Base-by-base conservation (phyloP, 2,888 invertebrate genomes). In the Nipponacmea schrenckii region DNA sequence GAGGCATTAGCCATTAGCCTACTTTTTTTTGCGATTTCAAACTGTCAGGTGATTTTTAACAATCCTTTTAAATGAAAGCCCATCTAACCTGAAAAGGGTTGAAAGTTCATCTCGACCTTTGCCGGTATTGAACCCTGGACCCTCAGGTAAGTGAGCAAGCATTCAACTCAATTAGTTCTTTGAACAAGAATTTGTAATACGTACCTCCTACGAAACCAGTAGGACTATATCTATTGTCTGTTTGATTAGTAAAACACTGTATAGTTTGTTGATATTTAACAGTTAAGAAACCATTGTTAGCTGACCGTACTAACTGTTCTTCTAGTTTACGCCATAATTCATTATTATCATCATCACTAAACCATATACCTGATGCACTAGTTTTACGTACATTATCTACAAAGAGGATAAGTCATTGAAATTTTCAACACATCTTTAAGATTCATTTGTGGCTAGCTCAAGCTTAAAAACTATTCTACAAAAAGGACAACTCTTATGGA, bases 211-310 rank as follows among this genome's bases (percentile, higher is more conserved):
- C 92, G 66, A 95, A 92, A 14, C 93, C 93, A 27, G 93, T 90
- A 2, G 95, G 94, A 83, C 92, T 92, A 67, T 90, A 89, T 65
- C 89, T 90, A 79, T 92, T 93, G 74, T 87, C 83, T 24, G 90
- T 90, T 64, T 80, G 81, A 72, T 84, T 82, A 7, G 88, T 93
- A 85, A 94, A 94, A 69, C 96, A 90, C 77, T 94, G 93, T 44
- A 93, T 90, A 1, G 93, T 92, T 0, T 96, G 95, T 84, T 93
- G 94, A 87, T 95, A 95, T 77, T 94, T 92, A 90, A 94, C 92
- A 7, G 94, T 93, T 27, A 93, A 90, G 2, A 92, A 90, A 7
- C 84, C 83, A 14, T 76, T 71, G 69, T 80, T 82, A 26, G 79
- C 80, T 2, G 78, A 68, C 4, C 75, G 63, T 5, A 85, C 80